These are phyloP conservation scores for Lepisosteus osseus DNA, from an alignment of 2,113 vertebrate species.

Conservation along the genomic window DNA sequence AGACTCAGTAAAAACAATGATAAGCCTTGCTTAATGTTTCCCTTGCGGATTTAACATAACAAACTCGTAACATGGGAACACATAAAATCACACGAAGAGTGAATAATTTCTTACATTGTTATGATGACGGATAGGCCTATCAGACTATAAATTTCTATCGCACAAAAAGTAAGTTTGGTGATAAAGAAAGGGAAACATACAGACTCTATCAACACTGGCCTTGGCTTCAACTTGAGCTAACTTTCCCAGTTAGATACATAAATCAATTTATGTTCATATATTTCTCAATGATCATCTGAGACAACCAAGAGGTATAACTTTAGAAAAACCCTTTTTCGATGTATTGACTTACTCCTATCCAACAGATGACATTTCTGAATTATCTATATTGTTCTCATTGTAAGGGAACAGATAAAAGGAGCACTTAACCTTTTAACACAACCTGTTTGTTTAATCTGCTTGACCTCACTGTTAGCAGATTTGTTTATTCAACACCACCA, in stretches of 20 bases:
- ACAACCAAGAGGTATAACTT: neutral
- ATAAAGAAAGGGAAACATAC: neutral
- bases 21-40: neutral
- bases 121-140: neutral
- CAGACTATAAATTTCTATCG: neutral
- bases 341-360: neutral
- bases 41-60: neutral
- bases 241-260: neutral
- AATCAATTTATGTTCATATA: neutral
- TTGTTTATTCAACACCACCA: slow-evolving; percentile 11
- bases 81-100: neutral
- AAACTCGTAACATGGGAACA: neutral
- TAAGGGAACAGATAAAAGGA: neutral
- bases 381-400: neutral
- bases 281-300: neutral
- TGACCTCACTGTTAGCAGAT: slow-evolving; percentile 1
- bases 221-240: neutral
- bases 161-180: neutral
- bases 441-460: slow-evolving; percentile 2
- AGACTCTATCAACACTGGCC: neutral
- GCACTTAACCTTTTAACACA: slow-evolving; percentile 8
- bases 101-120: neutral
- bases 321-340: neutral
- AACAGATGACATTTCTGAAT: neutral
- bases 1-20: slow-evolving; percentile 4